Percentiles rank a stretch among this genome's conserved stretches.
Conservation (phyloP, 2,888 invertebrate genomes). For the Arge pagana region DNA sequence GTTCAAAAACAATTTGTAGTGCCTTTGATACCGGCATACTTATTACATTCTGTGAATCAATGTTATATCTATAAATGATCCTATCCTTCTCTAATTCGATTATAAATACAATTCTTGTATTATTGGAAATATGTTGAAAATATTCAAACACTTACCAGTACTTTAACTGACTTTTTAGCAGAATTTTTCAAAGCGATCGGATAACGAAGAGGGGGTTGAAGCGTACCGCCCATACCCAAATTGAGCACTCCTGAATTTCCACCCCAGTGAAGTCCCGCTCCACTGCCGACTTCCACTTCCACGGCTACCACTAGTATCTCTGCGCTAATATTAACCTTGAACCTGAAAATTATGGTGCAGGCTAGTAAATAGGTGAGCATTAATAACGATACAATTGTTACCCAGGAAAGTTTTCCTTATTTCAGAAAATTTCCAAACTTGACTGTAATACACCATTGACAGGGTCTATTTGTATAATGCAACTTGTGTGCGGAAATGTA, state of each 20-base stretch:
- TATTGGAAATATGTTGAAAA: not conserved
- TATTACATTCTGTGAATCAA: slow-evolving; percentile 62
- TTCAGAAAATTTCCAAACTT: not conserved
- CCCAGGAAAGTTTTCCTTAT: not conserved
- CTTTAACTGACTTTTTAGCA: slow-evolving; percentile 68
- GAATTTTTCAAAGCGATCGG: slow-evolving; percentile 72
- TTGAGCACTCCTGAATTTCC: slow-evolving; percentile 73
- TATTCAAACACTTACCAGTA: slow-evolving; percentile 62
- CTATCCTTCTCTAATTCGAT: too few species aligned
- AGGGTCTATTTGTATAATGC: not conserved
- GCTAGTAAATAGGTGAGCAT: slow-evolving; percentile 21
- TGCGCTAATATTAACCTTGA: slow-evolving; percentile 70
- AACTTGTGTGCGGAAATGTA: too few species aligned
- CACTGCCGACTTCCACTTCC: slow-evolving; percentile 76
- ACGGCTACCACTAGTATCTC: slow-evolving; percentile 79
- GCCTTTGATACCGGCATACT: slow-evolving; percentile 69
- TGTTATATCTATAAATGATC: too few species aligned
- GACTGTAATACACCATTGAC: slow-evolving; percentile 6
- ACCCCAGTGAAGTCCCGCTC: slow-evolving; percentile 77
- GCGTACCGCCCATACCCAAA: slow-evolving; percentile 79
- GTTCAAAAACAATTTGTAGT: slow-evolving; percentile 70
- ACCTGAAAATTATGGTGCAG: slow-evolving; percentile 64
- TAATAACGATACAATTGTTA: not conserved
- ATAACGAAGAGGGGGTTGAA: slow-evolving; percentile 67
- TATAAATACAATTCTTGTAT: slow-evolving; percentile 3